phyloP scores from a whole-genome alignment of 2,888 invertebrate genomes.

The Aricia artaxerxes region DNA sequence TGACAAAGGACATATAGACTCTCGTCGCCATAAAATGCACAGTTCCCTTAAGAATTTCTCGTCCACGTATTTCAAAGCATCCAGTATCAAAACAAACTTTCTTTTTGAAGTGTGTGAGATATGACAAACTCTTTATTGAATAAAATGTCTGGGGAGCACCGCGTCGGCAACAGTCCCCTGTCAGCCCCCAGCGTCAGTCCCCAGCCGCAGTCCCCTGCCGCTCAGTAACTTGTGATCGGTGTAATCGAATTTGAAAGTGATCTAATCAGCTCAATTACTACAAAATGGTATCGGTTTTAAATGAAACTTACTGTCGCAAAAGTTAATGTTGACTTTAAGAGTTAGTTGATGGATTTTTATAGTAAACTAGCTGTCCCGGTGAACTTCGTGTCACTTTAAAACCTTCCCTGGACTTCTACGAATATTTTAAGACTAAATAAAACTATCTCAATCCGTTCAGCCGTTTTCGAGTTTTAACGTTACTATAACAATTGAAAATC shows the following conservation, averaged over 20 bases:
- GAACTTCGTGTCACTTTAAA: no score
- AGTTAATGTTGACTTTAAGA: neutral
- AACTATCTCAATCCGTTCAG: no score
- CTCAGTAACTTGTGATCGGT: neutral
- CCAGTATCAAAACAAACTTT: neutral
- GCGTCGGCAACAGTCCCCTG: neutral
- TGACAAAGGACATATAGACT: neutral
- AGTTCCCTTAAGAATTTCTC: neutral
- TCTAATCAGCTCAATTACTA: neutral
- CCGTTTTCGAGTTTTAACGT: no score
- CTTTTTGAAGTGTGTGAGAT: neutral
- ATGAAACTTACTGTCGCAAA: neutral
- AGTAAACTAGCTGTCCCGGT: no score
- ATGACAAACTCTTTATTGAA: neutral
- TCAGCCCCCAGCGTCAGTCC: neutral
- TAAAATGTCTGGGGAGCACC: neutral
- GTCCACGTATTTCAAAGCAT: neutral
- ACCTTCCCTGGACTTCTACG: no score
- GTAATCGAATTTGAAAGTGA: slow-evolving; percentile 1
- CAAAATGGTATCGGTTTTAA: neutral
- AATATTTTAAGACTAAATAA: no score
- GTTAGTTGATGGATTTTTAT: no score
- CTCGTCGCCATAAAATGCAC: neutral
- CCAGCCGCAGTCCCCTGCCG: neutral
- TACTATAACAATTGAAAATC: no score